A percentile compares a stretch with the other conserved stretches of the same genome.
Evolutionary conservation across 2,113 vertebrate species (phyloP).

Genomic region (Pleuronectes platessa): DNA sequence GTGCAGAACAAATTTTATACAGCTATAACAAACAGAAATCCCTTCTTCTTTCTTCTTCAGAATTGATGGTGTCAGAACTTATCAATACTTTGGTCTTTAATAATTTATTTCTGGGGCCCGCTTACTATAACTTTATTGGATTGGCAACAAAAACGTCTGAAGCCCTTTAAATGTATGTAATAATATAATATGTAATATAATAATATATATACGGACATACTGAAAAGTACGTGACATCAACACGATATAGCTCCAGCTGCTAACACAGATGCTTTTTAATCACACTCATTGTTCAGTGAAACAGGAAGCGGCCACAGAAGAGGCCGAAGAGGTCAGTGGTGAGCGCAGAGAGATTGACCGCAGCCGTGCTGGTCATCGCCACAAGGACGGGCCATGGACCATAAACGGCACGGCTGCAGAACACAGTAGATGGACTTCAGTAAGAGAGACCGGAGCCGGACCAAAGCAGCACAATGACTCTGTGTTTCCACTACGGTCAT

Average conservation of each 20-base stretch:
- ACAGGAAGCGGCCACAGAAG: not conserved
- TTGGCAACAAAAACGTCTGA: not conserved
- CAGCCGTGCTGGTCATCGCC: not conserved
- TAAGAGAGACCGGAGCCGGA: not conserved
- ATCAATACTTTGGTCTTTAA: not conserved
- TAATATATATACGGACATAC: too few relatives aligned
- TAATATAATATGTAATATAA: too few relatives aligned
- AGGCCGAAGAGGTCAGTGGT: not conserved
- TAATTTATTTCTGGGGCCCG: not conserved
- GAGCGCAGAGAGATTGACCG: not conserved
- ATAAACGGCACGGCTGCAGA: not conserved
- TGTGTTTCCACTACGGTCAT: not conserved
- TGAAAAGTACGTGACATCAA: not conserved
- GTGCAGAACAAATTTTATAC: not conserved
- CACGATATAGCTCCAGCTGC: not conserved
- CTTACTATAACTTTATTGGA: not conserved
- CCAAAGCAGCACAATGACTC: not conserved
- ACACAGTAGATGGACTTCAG: not conserved
- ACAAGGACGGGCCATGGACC: not conserved
- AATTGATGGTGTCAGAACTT: not conserved
- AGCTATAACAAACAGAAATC: not conserved
- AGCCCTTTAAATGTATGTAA: not conserved
- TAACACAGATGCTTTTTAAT: not conserved
- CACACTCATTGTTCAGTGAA: not conserved
- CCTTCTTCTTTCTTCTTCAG: not conserved